Percentiles rank a stretch among this genome's conserved stretches.
Conservation (phyloP, 2,888 invertebrate genomes). For the Drosophila birchii region DNA sequence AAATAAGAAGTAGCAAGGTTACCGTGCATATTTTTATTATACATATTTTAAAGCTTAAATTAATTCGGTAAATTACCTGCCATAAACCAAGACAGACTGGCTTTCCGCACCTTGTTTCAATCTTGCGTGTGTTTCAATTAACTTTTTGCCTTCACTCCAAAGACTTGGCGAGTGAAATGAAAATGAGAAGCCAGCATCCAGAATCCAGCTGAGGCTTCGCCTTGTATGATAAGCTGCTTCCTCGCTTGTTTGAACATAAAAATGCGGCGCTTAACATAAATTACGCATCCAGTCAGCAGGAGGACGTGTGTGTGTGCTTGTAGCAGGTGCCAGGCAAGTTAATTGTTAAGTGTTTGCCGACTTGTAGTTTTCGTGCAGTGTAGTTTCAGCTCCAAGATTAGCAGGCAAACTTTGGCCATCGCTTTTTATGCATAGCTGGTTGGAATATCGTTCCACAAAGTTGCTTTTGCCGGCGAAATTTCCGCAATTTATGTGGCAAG, state of each 20-base stretch:
- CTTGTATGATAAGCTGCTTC: constrained; percentile 76
- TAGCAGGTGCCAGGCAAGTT: constrained; percentile 73
- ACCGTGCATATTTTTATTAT: not conserved
- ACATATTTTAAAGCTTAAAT: not conserved
- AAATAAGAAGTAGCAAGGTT: not conserved
- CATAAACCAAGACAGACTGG: constrained; percentile 50
- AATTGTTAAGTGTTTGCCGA: constrained; percentile 74
- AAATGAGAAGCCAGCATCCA: constrained; percentile 49
- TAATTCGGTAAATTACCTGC: not conserved
- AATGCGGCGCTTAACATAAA: constrained; percentile 80
- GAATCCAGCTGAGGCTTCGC: constrained; percentile 55
- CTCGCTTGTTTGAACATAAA: constrained; percentile 79
- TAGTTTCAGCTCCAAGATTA: constrained; percentile 59
- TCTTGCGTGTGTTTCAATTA: constrained; percentile 77
- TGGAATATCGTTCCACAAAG: constrained; percentile 57
- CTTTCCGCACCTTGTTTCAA: constrained; percentile 59
- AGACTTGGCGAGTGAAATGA: constrained; percentile 51
- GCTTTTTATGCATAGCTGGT: constrained; percentile 22
- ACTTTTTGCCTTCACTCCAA: constrained; percentile 73
- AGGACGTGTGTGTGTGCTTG: constrained; percentile 1
- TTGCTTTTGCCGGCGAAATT: constrained; percentile 59
- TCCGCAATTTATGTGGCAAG: constrained; percentile 68
- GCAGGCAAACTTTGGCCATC: constrained; percentile 70
- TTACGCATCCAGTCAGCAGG: constrained; percentile 60
- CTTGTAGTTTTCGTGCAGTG: constrained; percentile 50